Conservation (phyloP, 2,888 invertebrate genomes). For the Lithodes maja region DNA sequence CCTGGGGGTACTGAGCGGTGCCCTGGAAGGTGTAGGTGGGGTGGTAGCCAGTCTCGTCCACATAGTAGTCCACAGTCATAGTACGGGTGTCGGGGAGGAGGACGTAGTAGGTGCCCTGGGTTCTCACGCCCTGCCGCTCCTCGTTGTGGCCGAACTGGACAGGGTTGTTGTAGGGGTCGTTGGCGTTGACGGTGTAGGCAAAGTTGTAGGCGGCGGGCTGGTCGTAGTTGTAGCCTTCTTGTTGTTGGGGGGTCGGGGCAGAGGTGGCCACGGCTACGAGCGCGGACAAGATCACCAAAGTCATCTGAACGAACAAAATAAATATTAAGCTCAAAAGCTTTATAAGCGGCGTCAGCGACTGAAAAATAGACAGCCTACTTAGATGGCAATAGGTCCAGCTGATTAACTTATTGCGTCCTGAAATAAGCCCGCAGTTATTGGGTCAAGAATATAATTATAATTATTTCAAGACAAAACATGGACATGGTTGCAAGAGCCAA, state of each 20-base stretch:
- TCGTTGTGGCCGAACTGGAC: slow-evolving; percentile 55
- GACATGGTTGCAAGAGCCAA: no score
- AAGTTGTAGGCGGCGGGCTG: slow-evolving; percentile 31
- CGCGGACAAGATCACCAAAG: background rate
- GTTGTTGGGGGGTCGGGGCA: background rate
- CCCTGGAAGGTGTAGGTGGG: slow-evolving; percentile 55
- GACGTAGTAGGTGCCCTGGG: slow-evolving; percentile 55
- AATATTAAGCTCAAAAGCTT: no score
- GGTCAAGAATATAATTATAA: no score
- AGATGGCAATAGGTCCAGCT: no score
- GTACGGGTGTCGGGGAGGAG: slow-evolving; percentile 52
- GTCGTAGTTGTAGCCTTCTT: background rate
- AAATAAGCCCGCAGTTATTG: no score
- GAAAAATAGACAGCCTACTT: no score
- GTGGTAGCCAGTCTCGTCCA: slow-evolving; percentile 60
- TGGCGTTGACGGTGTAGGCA: slow-evolving; percentile 45
- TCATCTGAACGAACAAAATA: background rate
- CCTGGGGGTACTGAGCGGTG: slow-evolving; percentile 33
- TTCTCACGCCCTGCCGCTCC: slow-evolving; percentile 15
- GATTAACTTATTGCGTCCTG: no score
- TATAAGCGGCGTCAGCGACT: no score
- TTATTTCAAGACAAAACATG: no score
- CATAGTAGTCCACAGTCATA: slow-evolving; percentile 59
- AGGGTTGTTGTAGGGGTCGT: slow-evolving; percentile 30
- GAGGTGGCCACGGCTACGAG: slow-evolving; percentile 5